Evolutionary conservation across 1,140 invertebrate genomes (phyloP).

Genomic region (Megalopta genalis): DNA sequence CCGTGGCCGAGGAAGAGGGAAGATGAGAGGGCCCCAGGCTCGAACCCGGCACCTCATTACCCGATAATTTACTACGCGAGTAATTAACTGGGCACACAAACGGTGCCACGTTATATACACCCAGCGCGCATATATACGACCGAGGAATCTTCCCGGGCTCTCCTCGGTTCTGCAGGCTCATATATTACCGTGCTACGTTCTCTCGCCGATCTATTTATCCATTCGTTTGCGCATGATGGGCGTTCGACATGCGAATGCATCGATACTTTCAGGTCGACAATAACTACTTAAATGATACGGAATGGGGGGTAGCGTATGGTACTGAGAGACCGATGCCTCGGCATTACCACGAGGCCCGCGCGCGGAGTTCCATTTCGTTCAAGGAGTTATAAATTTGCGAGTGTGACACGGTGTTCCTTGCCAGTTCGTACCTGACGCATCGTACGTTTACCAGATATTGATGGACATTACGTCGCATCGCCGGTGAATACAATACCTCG

Average conservation of each 20-base stretch:
- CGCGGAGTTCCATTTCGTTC: background rate
- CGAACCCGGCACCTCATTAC: slow-evolving; percentile 79
- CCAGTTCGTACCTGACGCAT: background rate
- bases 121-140: slow-evolving; percentile 56
- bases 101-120: slow-evolving; percentile 69
- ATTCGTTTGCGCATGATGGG: slow-evolving; percentile 68
- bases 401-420: slow-evolving; percentile 1
- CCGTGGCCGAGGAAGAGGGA: slow-evolving; percentile 33
- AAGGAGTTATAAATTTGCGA: slow-evolving; percentile 18
- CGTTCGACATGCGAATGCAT: slow-evolving; percentile 15
- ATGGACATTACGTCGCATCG: background rate
- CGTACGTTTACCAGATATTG: background rate
- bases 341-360: background rate
- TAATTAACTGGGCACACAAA: slow-evolving; percentile 80
- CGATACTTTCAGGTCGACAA: slow-evolving; percentile 11
- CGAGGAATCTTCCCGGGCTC: slow-evolving; percentile 47
- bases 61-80: slow-evolving; percentile 79
- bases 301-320: background rate
- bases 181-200: slow-evolving; percentile 70
- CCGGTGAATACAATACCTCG: background rate
- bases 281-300: slow-evolving; percentile 26
- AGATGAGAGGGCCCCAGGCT: slow-evolving; percentile 69
- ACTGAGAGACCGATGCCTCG: background rate
- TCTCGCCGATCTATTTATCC: slow-evolving; percentile 73
- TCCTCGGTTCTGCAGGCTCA: slow-evolving; percentile 54